Conservation (phyloP, 2,888 invertebrate species). For the Ptychoptera albimana region DNA sequence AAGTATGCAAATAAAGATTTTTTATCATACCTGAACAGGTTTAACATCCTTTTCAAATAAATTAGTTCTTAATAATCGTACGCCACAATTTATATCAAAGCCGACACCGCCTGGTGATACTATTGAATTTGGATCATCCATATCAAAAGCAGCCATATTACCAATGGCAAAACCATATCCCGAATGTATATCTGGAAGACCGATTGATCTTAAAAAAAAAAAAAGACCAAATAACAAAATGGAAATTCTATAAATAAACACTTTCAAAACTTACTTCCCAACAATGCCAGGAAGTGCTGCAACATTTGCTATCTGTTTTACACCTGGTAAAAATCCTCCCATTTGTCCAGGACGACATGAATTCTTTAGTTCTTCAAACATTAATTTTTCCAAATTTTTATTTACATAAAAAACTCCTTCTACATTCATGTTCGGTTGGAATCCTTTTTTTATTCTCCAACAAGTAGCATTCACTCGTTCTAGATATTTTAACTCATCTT, state of each 20-base stretch:
- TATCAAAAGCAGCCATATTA: slow-evolving; percentile 99
- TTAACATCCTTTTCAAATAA: slow-evolving; percentile 81
- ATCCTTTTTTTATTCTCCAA: slow-evolving; percentile 95
- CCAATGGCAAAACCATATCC: slow-evolving; percentile 99
- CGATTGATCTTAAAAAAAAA: slow-evolving; percentile 47
- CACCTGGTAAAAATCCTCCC: slow-evolving; percentile 95
- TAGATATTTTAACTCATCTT: slow-evolving; percentile 84
- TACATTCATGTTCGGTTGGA: slow-evolving; percentile 98
- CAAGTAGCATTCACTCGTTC: slow-evolving; percentile 71
- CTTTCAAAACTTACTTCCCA: slow-evolving; percentile 31
- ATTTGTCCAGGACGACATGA: slow-evolving; percentile 76
- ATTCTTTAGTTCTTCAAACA: slow-evolving; percentile 92
- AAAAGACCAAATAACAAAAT: not conserved
- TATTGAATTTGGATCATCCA: slow-evolving; percentile 76
- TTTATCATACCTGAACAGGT: slow-evolving; percentile 57
- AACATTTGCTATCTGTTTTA: slow-evolving; percentile 98
- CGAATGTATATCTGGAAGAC: slow-evolving; percentile 92
- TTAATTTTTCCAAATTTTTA: slow-evolving; percentile 72
- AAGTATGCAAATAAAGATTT: no score
- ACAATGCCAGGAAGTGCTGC: slow-evolving; percentile 97
- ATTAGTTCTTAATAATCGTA: slow-evolving; percentile 87
- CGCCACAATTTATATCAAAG: slow-evolving; percentile 98
- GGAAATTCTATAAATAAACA: not conserved
- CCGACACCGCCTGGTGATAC: slow-evolving; percentile 93
- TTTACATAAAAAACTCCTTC: slow-evolving; percentile 98